Evolutionary conservation across 2,888 invertebrate genomes (phyloP).

Genomic region (Philereme vetulata): DNA sequence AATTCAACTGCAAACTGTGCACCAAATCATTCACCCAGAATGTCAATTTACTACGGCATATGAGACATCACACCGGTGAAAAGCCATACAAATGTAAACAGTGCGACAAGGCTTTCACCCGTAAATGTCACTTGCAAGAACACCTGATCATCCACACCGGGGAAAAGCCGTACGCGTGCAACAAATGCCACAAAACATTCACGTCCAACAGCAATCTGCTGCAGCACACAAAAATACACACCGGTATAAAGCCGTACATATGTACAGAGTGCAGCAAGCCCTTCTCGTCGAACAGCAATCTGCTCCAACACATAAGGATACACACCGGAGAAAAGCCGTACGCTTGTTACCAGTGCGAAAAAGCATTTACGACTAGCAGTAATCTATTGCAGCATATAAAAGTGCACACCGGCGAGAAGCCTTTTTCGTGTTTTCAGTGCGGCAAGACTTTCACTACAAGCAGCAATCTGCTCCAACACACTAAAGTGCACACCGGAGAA

Average conservation of each 20-base stretch:
- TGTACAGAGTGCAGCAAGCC: conserved; percentile 17
- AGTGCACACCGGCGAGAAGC: conserved; percentile 24
- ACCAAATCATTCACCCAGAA: conserved; percentile 13
- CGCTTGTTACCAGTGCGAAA: conserved; percentile 7
- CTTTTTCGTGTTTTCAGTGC: conserved; percentile 17
- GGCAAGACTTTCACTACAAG: conserved; percentile 19
- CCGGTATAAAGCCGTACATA: conserved; percentile 8
- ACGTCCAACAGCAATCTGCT: conserved; percentile 17
- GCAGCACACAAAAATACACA: conserved; percentile 20
- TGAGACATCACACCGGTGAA: neutral
- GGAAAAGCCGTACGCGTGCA: conserved; percentile 11
- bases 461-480: conserved; percentile 20
- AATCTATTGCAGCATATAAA: conserved; percentile 21
- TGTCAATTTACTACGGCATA: conserved; percentile 14
- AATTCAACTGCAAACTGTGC: conserved; percentile 9
- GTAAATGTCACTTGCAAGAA: conserved; percentile 14
- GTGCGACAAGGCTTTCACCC: conserved; percentile 14
- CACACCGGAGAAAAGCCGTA: conserved; percentile 21
- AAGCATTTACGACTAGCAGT: conserved; percentile 19
- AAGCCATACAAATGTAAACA: neutral
- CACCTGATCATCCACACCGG: conserved; percentile 18
- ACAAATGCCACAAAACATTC: conserved; percentile 11
- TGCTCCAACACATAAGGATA: conserved; percentile 13
- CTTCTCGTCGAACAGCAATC: conserved; percentile 18
- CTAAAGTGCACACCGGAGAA: conserved; percentile 14